Base-by-base conservation (phyloP, 2,888 invertebrate species). In the Vesta saturnalis region DNA sequence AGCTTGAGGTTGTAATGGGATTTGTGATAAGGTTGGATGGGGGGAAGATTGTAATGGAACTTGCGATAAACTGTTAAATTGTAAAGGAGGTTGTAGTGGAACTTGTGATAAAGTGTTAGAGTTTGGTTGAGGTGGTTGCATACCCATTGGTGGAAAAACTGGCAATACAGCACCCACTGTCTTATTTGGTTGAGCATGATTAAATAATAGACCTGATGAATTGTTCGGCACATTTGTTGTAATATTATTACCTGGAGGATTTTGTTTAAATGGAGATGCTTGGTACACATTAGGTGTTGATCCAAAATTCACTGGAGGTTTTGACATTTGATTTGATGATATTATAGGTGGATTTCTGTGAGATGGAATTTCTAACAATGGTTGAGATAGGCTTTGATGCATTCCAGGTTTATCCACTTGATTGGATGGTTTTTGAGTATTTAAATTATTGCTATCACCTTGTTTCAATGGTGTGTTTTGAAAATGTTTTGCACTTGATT, bases 281-380 rank as follows among this genome's bases (percentile, higher is more conserved):
- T 69, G 69, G 15, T 59, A 60, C 23, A 70, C 49, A 63, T 69
- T 72, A 10, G 69, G 67, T 35, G 61, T 63, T 16, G 69, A 64
- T 23, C 71, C 66, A 49, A 56, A 69, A 54, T 19, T 65, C 0
- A 2, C 16, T 12, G 54, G 21, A n/a, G 55, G 56, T 35, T 21
- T 60, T 3, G 15, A 3, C 8, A 47, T 23, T 12, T 60, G 30
- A 21, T 52, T 52, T 47, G 46, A n/a, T n/a, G n/a, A n/a, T n/a
- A n/a, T n/a, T n/a, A n/a, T n/a, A n/a, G 14, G 19, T 4, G n/a
- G 10, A 43, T 14, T 54, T 22, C 35, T 18, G 16, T 16, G 46
- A 14, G 21, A 2, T 6, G 43, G 52, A 16, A 60, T 39, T 18
- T 64, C 54, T 12, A 49, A 15, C n/a, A 55, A 16, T 10, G 66